A percentile compares a stretch with the other conserved stretches of the same genome.
phyloP scores from a whole-genome alignment of 1,140 invertebrate genomes.

The Lasaia peninsularis region DNA sequence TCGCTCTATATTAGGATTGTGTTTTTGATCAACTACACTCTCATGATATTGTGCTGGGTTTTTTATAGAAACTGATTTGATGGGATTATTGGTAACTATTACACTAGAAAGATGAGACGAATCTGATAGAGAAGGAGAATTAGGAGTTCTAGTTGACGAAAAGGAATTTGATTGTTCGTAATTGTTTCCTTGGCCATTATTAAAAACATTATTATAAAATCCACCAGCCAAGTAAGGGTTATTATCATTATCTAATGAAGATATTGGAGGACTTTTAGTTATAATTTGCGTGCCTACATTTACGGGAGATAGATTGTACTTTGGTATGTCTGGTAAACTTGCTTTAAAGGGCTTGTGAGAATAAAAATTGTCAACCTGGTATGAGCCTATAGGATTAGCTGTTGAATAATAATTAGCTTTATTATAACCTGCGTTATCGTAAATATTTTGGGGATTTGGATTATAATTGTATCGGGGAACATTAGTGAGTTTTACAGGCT shows the following conservation, averaged over 20 bases:
- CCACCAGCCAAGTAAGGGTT: constrained; percentile 74
- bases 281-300: constrained; percentile 59
- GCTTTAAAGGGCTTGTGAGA: constrained; percentile 52
- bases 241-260: constrained; percentile 59
- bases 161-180: constrained; percentile 26
- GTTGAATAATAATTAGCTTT: constrained; percentile 38
- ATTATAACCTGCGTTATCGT: constrained; percentile 38
- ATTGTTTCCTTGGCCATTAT: constrained; percentile 34
- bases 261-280: constrained; percentile 76
- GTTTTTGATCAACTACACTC: constrained; percentile 13
- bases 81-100: constrained; percentile 53
- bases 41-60: constrained; percentile 26
- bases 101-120: constrained; percentile 49
- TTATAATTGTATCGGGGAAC: constrained; percentile 45
- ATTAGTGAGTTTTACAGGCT: constrained; percentile 43
- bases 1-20: background rate
- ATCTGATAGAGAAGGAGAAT: constrained; percentile 39
- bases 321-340: constrained; percentile 47
- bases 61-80: constrained; percentile 32
- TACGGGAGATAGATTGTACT: constrained; percentile 38
- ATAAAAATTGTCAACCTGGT: constrained; percentile 40
- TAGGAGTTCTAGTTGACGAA: constrained; percentile 29
- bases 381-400: constrained; percentile 39
- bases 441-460: constrained; percentile 40
- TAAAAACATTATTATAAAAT: constrained; percentile 75